Evolutionary conservation across 2,888 invertebrate species (phyloP).

Genomic region (Gasteruption jaculator): DNA sequence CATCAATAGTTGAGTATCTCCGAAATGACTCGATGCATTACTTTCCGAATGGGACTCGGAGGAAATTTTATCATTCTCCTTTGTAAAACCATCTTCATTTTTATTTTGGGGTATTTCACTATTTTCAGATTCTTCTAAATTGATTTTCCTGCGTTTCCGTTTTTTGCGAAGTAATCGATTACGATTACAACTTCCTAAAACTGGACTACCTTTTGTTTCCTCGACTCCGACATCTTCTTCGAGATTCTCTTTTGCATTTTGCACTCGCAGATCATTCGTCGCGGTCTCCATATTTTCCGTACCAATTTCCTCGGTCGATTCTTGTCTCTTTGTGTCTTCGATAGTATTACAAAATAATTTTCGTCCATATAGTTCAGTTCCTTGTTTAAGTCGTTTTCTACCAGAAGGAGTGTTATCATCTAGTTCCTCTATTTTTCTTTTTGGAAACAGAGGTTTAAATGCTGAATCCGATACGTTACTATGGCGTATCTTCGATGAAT

Average conservation of each 20-base stretch:
- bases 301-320: slow-evolving; percentile 2
- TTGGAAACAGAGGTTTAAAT: slow-evolving; percentile 4
- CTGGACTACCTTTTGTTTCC: too few species aligned
- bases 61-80: too few species aligned
- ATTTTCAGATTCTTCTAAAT: too few species aligned
- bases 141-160: too few species aligned
- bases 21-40: slow-evolving; percentile 8
- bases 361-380: slow-evolving; percentile 31
- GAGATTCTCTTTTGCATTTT: too few species aligned
- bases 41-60: too few species aligned
- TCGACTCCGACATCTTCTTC: too few species aligned
- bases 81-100: too few species aligned
- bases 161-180: too few species aligned
- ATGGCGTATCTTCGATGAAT: too few species aligned
- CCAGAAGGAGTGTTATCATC: slow-evolving; percentile 31
- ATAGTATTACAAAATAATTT: slow-evolving; percentile 29
- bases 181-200: too few species aligned
- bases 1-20: slow-evolving; percentile 22
- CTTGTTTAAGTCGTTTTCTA: slow-evolving; percentile 19
- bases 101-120: too few species aligned
- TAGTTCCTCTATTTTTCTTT: slow-evolving; percentile 24
- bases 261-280: slow-evolving; percentile 9
- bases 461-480: neutral
- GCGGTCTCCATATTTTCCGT: slow-evolving; percentile 16
- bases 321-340: slow-evolving; percentile 15